A percentile compares a stretch with the other conserved stretches of the same genome.
phyloP scores from a whole-genome alignment of 2,797 vertebrate genomes.

The Ctenosaura bakeri region DNA sequence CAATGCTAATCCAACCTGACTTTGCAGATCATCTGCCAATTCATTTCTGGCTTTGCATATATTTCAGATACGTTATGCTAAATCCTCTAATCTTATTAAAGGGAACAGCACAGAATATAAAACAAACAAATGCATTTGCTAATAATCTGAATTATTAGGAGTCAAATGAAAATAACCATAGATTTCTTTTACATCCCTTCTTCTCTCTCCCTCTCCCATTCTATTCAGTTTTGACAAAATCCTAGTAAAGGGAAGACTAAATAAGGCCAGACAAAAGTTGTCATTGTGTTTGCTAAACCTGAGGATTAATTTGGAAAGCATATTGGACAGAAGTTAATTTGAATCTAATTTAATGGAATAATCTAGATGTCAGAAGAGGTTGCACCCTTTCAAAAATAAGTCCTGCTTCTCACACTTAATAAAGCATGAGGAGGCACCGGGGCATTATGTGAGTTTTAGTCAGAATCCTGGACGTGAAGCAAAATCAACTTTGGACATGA shows the following conservation, averaged over 20 bases:
- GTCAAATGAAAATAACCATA: constrained; percentile 54
- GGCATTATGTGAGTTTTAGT: not conserved
- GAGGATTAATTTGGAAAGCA: not conserved
- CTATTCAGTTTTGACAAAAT: not conserved
- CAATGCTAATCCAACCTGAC: constrained; percentile 38
- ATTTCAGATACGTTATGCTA: constrained; percentile 47
- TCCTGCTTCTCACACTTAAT: not conserved
- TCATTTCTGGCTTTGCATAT: constrained; percentile 53
- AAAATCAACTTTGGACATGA: not conserved
- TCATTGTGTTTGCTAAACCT: constrained; percentile 4
- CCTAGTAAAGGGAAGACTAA: not conserved
- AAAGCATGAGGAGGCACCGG: not conserved
- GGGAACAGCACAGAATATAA: constrained; percentile 45
- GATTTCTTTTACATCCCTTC: not conserved
- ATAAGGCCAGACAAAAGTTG: constrained; percentile 7
- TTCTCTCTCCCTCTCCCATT: not conserved
- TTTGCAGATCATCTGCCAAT: constrained; percentile 48
- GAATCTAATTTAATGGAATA: constrained; percentile 16
- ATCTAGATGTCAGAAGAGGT: not conserved
- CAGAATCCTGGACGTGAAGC: not conserved
- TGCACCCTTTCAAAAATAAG: not conserved
- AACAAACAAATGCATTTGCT: constrained; percentile 48
- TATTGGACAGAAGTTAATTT: constrained; percentile 1
- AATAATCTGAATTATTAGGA: constrained; percentile 40
- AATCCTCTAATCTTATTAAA: constrained; percentile 63